Conservation (phyloP, 2,113 vertebrate genomes). For the Origma solitaria region DNA sequence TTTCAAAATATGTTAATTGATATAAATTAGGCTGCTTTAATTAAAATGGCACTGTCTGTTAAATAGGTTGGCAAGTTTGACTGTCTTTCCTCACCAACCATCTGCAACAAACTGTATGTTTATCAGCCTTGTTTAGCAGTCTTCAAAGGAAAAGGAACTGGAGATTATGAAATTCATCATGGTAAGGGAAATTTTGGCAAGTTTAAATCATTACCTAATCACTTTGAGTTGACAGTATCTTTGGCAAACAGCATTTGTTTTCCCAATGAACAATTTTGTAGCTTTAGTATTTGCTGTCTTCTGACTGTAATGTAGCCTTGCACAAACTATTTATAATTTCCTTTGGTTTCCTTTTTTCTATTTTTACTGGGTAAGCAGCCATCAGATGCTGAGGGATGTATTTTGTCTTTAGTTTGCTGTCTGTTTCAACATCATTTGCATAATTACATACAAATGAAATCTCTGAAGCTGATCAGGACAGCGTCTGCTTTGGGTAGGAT, state of each 20-base stretch:
- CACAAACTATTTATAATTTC: neutral
- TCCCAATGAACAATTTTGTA: neutral
- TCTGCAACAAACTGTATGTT: conserved; percentile 88
- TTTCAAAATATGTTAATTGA: neutral
- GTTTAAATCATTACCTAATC: neutral
- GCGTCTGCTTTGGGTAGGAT: neutral
- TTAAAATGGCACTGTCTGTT: neutral
- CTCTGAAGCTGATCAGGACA: neutral
- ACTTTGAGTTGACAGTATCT: neutral
- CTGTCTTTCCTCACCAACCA: conserved; percentile 74
- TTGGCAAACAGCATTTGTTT: neutral
- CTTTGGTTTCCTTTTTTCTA: neutral
- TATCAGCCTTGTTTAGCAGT: conserved; percentile 87
- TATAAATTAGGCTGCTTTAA: neutral
- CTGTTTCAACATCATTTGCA: neutral
- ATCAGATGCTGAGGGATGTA: neutral
- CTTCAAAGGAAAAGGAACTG: conserved; percentile 92
- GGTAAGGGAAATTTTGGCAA: conserved; percentile 73
- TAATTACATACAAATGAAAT: neutral
- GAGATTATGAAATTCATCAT: conserved; percentile 95
- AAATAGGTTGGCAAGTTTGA: conserved; percentile 89
- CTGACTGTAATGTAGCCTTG: neutral
- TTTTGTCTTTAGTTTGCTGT: neutral
- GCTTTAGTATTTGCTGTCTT: neutral
- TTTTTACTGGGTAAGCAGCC: neutral